Base-by-base conservation (phyloP, 2,888 invertebrate genomes). In the Sisyra nigra region DNA sequence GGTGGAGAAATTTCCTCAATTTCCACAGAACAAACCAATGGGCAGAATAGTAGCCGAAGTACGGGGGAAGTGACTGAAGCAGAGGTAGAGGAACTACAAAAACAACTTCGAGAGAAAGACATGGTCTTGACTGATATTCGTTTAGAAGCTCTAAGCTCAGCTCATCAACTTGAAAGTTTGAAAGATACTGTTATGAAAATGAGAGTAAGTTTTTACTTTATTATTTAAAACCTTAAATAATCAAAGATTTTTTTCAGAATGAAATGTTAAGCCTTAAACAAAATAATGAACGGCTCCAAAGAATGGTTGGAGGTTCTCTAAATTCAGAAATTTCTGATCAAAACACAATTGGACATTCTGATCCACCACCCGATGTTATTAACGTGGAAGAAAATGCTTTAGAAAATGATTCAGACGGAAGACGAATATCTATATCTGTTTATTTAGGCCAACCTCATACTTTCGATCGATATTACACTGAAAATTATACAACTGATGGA, bases 241-340 rank as follows among this genome's bases (percentile, higher is more conserved):
- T 24, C 32, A 8, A 31, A 40, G 48, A 48, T 24, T 51, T 49
- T 51, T 65, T 70, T 40, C 65, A 88, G 87, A 85, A 80, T 61
- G 96, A 98, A 67, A 96, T 97, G 92, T 71, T 91, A 57, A 89
- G 86, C 56, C 68, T 98, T 53, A 94, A 94, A 60, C 91, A 94
- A 55, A 96, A 97, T 65, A 96, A 97, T 61, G 92, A 94, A 59
- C 74, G 94, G 18, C 71, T 96, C 1, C 93, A 93, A 57, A 74
- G 88, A 54, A 67, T 94, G 59, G 89, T 94, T 7, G 61, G 56
- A 32, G 64, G 64, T 2, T 48, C 54, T 45, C 46, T 58, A 19
- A 52, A 55, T 24, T 55, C 50, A 41, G 57, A 56, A 44, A 54
- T 54, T 44, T 24, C 24, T 24, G 63, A 64, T 46, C 63, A 64